These are phyloP conservation scores for Echinarachnius parma DNA, from an alignment of 53 echinoderm and acorn worm species.

Conservation along the genomic window DNA sequence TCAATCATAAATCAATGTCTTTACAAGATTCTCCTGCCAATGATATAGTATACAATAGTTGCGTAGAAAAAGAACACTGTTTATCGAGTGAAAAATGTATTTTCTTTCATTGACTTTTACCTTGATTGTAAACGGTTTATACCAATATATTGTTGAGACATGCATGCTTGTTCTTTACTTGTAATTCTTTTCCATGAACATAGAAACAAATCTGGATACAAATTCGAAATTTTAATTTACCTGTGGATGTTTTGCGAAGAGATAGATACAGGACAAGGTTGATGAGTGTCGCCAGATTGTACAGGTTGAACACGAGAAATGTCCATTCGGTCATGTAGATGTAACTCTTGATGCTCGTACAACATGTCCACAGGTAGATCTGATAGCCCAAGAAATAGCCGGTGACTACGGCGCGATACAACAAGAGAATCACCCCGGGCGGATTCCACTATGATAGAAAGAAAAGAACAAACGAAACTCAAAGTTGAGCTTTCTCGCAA, in stretches of 20 bases:
- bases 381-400: slow-evolving; percentile 51
- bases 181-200: too few species aligned
- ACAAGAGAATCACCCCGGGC: slow-evolving; percentile 27
- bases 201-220: too few species aligned
- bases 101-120: too few species aligned
- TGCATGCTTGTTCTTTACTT: too few species aligned
- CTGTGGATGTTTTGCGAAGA: background rate
- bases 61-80: too few species aligned
- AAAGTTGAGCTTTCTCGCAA: slow-evolving; percentile 9
- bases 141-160: too few species aligned
- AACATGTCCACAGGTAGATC: slow-evolving; percentile 37
- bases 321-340: slow-evolving; percentile 70
- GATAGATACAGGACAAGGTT: slow-evolving; percentile 39
- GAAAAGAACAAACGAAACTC: background rate
- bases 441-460: slow-evolving; percentile 3
- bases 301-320: slow-evolving; percentile 52
- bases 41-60: too few species aligned
- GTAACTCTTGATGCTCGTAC: slow-evolving; percentile 23
- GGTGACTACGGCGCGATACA: slow-evolving; percentile 56
- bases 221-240: background rate
- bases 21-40: too few species aligned
- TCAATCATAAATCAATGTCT: too few species aligned
- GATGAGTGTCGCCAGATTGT: slow-evolving; percentile 32
- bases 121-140: too few species aligned
- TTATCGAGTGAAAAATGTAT: too few species aligned